Evolutionary conservation across 2,113 vertebrate genomes (phyloP).

Genomic region (Cyanoramphus novaezelandiae): DNA sequence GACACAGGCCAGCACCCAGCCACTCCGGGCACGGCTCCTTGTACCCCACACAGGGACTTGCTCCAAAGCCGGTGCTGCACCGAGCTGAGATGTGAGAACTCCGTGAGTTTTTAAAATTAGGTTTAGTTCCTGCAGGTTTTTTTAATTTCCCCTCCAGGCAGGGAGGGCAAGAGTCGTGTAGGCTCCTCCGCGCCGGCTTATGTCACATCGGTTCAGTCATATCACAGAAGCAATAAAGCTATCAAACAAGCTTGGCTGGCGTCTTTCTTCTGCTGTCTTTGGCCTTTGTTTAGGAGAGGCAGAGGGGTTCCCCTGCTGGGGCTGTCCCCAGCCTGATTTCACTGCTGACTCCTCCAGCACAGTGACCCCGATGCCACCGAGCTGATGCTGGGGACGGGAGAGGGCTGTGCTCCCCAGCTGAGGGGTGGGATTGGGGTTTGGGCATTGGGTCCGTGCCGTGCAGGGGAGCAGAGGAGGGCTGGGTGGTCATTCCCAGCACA

Average conservation of each 20-base stretch:
- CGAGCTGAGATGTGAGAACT: slow-evolving; percentile 39
- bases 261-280: slow-evolving; percentile 45
- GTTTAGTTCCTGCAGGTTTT: slow-evolving; percentile 32
- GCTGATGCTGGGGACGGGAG: neutral
- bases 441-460: accelerated
- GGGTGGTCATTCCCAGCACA: neutral
- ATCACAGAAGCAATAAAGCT: slow-evolving; percentile 75
- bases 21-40: neutral
- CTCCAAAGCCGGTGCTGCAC: neutral
- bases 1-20: neutral
- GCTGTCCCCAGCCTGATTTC: neutral
- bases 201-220: slow-evolving; percentile 67
- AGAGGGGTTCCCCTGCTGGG: neutral
- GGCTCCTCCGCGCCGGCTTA: slow-evolving; percentile 41
- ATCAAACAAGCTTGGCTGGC: slow-evolving; percentile 45
- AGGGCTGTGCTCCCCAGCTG: neutral
- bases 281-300: neutral
- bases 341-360: neutral
- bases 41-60: neutral
- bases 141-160: slow-evolving; percentile 52
- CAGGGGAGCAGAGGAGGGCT: neutral
- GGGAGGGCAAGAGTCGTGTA: slow-evolving; percentile 38
- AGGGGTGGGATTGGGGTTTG: neutral
- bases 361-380: neutral
- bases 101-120: slow-evolving; percentile 39